phyloP scores from a whole-genome alignment of 92 coral and sea anemone species.

The Epizoanthus ramosus region DNA sequence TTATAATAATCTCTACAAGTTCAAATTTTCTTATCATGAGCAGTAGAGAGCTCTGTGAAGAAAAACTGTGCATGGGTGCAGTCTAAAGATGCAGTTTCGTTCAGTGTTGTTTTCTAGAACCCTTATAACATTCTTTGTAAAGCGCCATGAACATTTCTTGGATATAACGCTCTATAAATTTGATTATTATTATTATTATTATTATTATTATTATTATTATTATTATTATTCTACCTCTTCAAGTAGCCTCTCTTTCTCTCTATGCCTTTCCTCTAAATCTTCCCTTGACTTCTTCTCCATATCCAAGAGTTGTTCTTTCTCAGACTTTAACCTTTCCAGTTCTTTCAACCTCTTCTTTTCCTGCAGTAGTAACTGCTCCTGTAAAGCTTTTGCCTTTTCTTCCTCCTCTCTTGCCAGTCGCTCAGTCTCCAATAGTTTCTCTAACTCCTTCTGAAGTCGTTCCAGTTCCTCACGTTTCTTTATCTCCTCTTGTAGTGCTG shows the following conservation, averaged over 20 bases:
- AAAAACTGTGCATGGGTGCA: too few relatives aligned
- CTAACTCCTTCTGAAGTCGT: slow-evolving; percentile 77
- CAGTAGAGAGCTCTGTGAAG: too few relatives aligned
- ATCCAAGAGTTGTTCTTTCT: slow-evolving; percentile 75
- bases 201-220: too few relatives aligned
- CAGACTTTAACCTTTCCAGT: slow-evolving; percentile 71
- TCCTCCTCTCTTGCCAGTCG: slow-evolving; percentile 89
- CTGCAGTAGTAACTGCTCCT: slow-evolving; percentile 77
- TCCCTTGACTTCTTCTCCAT: slow-evolving; percentile 85
- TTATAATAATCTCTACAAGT: too few relatives aligned
- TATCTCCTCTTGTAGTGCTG: slow-evolving; percentile 79
- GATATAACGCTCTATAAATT: too few relatives aligned
- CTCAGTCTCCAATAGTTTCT: slow-evolving; percentile 77
- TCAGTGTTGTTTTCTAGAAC: too few relatives aligned
- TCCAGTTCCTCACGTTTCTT: slow-evolving; percentile 87
- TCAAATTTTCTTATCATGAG: too few relatives aligned
- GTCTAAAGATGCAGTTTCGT: too few relatives aligned
- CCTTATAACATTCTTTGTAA: too few relatives aligned
- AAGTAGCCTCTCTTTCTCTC: slow-evolving; percentile 80
- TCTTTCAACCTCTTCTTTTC: slow-evolving; percentile 80
- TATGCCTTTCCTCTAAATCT: slow-evolving; percentile 87
- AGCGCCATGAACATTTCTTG: too few relatives aligned
- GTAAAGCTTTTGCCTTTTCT: slow-evolving; percentile 74
- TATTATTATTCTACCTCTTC: slow-evolving; percentile 71
- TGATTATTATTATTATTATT: too few relatives aligned